Conservation (phyloP, 2,888 invertebrate genomes). For the Nomada lathburiana region DNA sequence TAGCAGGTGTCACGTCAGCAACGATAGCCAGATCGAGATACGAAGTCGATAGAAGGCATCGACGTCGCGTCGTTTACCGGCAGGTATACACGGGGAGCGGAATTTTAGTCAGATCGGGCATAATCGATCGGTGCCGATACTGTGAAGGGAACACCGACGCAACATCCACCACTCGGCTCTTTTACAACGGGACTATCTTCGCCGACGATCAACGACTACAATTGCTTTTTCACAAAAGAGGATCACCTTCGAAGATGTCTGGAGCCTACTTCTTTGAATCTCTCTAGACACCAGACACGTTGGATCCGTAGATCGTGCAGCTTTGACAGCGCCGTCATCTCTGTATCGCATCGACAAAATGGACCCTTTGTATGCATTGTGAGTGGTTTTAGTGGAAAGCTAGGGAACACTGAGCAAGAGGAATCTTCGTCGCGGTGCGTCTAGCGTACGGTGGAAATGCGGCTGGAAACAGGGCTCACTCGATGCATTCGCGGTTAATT, state of each 20-base stretch:
- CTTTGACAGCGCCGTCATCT: slow-evolving; percentile 57
- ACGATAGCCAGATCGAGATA: slow-evolving; percentile 68
- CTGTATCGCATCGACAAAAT: slow-evolving; percentile 31
- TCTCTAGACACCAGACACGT: slow-evolving; percentile 25
- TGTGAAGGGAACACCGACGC: slow-evolving; percentile 33
- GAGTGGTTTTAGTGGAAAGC: neutral
- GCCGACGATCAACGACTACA: slow-evolving; percentile 56
- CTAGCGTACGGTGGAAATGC: neutral
- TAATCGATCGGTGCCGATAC: slow-evolving; percentile 69
- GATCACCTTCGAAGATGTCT: slow-evolving; percentile 58
- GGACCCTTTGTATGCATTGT: neutral
- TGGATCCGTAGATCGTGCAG: slow-evolving; percentile 24
- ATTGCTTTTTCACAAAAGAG: slow-evolving; percentile 70
- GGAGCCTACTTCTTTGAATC: slow-evolving; percentile 42
- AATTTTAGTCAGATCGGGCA: slow-evolving; percentile 73
- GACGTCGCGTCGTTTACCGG: slow-evolving; percentile 70
- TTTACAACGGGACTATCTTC: slow-evolving; percentile 44
- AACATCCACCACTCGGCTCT: slow-evolving; percentile 3
- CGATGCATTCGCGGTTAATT: slow-evolving; percentile 33
- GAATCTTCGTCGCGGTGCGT: neutral
- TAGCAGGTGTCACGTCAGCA: slow-evolving; percentile 79
- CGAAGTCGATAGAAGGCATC: slow-evolving; percentile 67
- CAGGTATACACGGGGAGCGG: slow-evolving; percentile 38
- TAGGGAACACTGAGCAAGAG: neutral
- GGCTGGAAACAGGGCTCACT: slow-evolving; percentile 7